A percentile compares a stretch with the other conserved stretches of the same genome.
phyloP scores from a whole-genome alignment of 2,888 invertebrate genomes.

The Meganola albula region DNA sequence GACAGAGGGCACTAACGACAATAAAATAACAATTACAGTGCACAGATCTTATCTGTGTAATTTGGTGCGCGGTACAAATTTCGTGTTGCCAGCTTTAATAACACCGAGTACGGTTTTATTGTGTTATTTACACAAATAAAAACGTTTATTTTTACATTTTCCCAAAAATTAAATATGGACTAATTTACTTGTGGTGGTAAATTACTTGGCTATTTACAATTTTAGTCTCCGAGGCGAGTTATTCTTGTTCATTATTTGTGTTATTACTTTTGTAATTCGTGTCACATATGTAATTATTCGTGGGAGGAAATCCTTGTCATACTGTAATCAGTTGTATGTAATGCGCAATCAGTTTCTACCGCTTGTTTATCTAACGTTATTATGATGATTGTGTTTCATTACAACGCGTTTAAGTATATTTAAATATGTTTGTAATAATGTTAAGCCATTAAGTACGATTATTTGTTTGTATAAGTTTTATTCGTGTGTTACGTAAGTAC shows the following conservation, averaged over 20 bases:
- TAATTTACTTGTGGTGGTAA: conserved; percentile 57
- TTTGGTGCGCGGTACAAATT: conserved; percentile 63
- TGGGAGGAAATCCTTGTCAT: conserved; percentile 66
- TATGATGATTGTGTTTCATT: conserved; percentile 66
- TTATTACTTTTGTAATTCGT: conserved; percentile 62
- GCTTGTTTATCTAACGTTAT: conserved; percentile 58
- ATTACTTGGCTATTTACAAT: conserved; percentile 62
- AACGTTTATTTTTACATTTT: conserved; percentile 78
- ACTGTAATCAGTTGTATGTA: conserved; percentile 56
- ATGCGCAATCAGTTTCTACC: conserved; percentile 52
- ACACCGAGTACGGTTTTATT: conserved; percentile 68
- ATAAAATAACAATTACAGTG: conserved; percentile 71
- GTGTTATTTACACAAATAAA: conserved; percentile 79
- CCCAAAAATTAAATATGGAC: conserved; percentile 77
- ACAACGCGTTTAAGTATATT: conserved; percentile 60
- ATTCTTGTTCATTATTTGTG: conserved; percentile 62
- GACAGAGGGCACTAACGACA: conserved; percentile 68
- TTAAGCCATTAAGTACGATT: too few relatives aligned
- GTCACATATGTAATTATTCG: conserved; percentile 56
- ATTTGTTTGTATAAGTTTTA: not conserved
- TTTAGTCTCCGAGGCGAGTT: conserved; percentile 43
- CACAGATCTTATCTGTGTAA: conserved; percentile 71
- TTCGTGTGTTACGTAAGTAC: too few relatives aligned
- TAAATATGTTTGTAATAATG: conserved; percentile 34
- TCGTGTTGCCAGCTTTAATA: conserved; percentile 55